Evolutionary conservation across 2,888 invertebrate genomes (phyloP), one percentile per base, ranked within the genome.

Genomic region (Gasteruption jaculator): DNA sequence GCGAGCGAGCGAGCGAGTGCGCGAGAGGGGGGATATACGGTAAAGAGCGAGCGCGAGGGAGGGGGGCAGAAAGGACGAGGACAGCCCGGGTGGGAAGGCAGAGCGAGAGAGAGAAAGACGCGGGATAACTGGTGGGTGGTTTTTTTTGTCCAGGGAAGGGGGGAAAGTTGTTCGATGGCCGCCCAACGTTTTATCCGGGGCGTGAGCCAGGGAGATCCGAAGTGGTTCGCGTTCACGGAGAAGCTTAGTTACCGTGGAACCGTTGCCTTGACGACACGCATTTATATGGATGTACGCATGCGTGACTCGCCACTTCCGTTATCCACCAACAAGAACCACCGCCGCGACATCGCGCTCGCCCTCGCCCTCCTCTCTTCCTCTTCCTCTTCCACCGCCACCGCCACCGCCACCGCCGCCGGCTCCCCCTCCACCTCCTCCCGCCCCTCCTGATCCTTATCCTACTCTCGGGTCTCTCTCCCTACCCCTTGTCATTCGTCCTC

Each of bases 171-270:
- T 55, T 59, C 51, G 61, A 63, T 64, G 65, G 63, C 59, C 57
- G 63, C 62, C 60, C 60, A 58, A 58, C 58, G 57, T 64, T 63
- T 64, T 63, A 63, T 64, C 61, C 56, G 64, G 65, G 64, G 67
- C 64, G 65, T 63, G 63, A 63, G 61, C 53, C 60, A 50, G 56
- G 50, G 52, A 53, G 55, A 53, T 52, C 52, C 56, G 46, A 50
- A n/a, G n/a, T n/a, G n/a, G n/a, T n/a, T n/a, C n/a, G n/a, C n/a
- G n/a, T n/a, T n/a, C n/a, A n/a, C n/a, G n/a, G n/a, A n/a, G n/a
- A n/a, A n/a, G n/a, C 58, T 56, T 69, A 70, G 70, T 70, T 64
- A 68, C 65, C 68, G 65, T 63, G 65, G 66, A 67, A 68, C 68
- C 67, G 69, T 69, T 66, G 70, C 67, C 69, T 63, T 64, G 67